Evolutionary conservation across 2,797 vertebrate species (phyloP), one percentile per base, ranked within the genome.

Genomic region (Betta splendens): DNA sequence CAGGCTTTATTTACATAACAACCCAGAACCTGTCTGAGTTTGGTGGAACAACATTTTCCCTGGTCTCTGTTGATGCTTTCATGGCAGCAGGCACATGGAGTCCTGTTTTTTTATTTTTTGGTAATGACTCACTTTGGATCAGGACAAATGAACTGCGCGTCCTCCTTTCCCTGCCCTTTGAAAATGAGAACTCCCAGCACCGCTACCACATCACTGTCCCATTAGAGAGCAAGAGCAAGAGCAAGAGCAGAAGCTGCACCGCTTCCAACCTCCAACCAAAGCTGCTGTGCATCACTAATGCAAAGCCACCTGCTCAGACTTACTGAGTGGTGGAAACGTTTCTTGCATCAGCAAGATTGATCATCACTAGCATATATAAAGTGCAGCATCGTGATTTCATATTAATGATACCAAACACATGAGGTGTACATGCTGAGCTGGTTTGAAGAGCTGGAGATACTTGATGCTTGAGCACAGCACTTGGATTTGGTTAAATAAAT

Each of bases 181-280:
- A 26, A 25, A 57, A 33, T 9, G 11, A 17, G 22, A 68, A 29
- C 22, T 33, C 15, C 28, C 22, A 29, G 50, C 18, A 49, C 3
- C 12, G 12, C 18, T 13, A 26, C 5, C 21, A 22, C n/a, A 38
- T 48, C 29, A 26, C 13, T 23, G 7, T 12, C 21, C 3, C 15
- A 25, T 15, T 25, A n/a, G n/a, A n/a, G n/a, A n/a, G 39, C n/a
- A 11, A 20, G 37, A 45, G 15, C 5, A 9, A 13, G 16, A 17
- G 26, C 11, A 16, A 21, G 17, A 22, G 22, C 40, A 38, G 7
- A 21, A 17, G n/a, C 10, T 49, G 12, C 11, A n/a, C n/a, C n/a
- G n/a, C n/a, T n/a, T n/a, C n/a, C n/a, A n/a, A n/a, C n/a, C n/a
- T n/a, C n/a, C n/a, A n/a, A n/a, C 13, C 5, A 7, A 23, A 16